phyloP scores from a whole-genome alignment of 2,888 invertebrate species.

The Lymantria dispar region DNA sequence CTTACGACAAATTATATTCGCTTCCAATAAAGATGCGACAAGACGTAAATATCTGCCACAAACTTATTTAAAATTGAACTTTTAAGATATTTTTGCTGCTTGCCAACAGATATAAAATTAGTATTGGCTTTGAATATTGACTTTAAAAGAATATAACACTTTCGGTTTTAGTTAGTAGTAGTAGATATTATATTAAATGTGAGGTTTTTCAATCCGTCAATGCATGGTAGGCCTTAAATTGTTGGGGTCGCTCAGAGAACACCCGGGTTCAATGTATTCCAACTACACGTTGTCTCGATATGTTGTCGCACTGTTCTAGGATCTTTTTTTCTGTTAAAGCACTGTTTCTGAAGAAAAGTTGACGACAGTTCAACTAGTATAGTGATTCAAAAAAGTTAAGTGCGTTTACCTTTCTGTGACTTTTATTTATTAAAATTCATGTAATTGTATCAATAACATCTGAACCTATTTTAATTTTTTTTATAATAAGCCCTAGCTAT shows the following conservation, averaged over 20 bases:
- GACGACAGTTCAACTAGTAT: too few species aligned
- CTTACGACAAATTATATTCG: slow-evolving; percentile 2
- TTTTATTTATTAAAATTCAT: too few species aligned
- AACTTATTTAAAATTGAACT: not conserved
- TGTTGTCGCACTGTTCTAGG: slow-evolving; percentile 29
- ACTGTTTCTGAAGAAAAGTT: not conserved
- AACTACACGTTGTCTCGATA: slow-evolving; percentile 32
- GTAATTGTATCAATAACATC: too few species aligned
- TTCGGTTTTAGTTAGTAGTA: not conserved
- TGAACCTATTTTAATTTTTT: too few species aligned
- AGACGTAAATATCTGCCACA: slow-evolving; percentile 8
- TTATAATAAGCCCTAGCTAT: too few species aligned
- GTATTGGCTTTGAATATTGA: too few species aligned
- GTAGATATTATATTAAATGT: not conserved
- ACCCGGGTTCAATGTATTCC: slow-evolving; percentile 46
- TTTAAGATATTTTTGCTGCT: too few species aligned
- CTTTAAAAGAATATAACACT: too few species aligned
- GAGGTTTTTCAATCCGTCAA: slow-evolving; percentile 4
- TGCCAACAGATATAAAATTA: too few species aligned
- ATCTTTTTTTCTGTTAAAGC: slow-evolving; percentile 8
- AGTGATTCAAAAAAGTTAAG: too few species aligned
- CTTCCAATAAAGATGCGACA: slow-evolving; percentile 9
- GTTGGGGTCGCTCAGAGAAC: slow-evolving; percentile 19
- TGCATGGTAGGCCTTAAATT: slow-evolving; percentile 15
- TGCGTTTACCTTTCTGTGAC: too few species aligned